A percentile compares a stretch with the other conserved stretches of the same genome.
Conservation (phyloP, 2,113 vertebrate species). For the Calidris pygmaea region DNA sequence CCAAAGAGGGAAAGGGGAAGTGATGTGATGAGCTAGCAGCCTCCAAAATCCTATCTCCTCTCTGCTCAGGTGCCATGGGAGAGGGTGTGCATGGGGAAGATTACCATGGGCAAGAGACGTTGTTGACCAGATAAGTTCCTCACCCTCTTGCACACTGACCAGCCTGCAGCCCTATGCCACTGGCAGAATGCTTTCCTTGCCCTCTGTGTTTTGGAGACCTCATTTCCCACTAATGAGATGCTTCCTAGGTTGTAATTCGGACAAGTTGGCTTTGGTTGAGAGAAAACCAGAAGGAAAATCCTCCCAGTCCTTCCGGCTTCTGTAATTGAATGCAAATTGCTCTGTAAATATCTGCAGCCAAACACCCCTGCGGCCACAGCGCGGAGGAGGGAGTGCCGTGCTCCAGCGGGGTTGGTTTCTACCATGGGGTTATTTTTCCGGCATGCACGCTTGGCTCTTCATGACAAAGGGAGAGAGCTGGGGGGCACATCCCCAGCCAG, state of each 20-base stretch:
- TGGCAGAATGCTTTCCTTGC: neutral
- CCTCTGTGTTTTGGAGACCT: constrained; percentile 21
- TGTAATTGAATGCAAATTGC: constrained; percentile 29
- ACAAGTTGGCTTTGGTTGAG: neutral
- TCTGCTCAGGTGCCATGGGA: neutral
- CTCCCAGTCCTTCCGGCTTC: neutral
- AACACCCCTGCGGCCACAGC: neutral
- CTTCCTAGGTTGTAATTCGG: constrained; percentile 43
- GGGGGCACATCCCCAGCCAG: neutral
- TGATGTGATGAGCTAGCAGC: neutral
- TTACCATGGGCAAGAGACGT: neutral
- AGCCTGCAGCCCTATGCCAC: neutral
- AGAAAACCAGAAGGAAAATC: constrained; percentile 55
- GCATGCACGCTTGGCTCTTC: neutral
- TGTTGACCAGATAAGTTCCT: neutral
- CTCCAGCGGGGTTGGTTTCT: neutral
- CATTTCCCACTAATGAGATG: constrained; percentile 35
- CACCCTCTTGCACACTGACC: rapidly evolving
- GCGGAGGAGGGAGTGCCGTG: neutral
- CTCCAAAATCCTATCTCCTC: neutral
- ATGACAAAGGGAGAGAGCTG: neutral
- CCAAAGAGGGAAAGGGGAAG: neutral
- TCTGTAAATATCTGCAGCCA: neutral
- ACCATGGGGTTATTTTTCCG: neutral
- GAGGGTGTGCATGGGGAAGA: neutral